Evolutionary conservation across 2,888 invertebrate species (phyloP), one percentile per base, ranked within the genome.

Genomic region (Trichopoda pennipes): DNA sequence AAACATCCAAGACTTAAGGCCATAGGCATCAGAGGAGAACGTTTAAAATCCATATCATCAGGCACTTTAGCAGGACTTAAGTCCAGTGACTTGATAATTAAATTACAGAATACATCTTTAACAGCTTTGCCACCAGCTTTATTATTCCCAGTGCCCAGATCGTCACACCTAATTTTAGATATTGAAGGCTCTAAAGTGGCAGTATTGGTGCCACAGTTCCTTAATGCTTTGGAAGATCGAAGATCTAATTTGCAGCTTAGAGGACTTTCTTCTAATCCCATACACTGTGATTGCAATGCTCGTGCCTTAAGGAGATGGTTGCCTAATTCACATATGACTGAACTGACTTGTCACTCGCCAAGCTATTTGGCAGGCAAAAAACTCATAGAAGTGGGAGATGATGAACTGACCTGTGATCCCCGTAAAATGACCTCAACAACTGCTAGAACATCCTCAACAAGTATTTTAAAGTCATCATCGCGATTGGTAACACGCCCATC

Each of bases 131-230:
- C 97, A 0, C 95, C 96, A 6, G 95, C 97, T 0, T 90, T 97
- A 23, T 93, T 98, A 77, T 96, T 97, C 88, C 96, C 97, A 0
- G 93, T 98, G 21, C 97, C 97, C 0, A 93, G 97, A 86, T 97
- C 97, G 3, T 96, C 96, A 0, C 94, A 94, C 83, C 93, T 97
- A 38, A 93, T 93, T 6, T 92, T 98, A 6, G 96, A 97, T 88
- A 93, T 97, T 0, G 93, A 94, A 3, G 96, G 96, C 17, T 96
- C 95, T 86, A 94, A 94, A 89, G 92, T 98, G 51, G 93, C 94
- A 0, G 95, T 95, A 1, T 90, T 98, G 9, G 94, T 95, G 79
- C 94, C 95, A 0, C 97, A 96, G 87, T 92, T 97, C 82, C 91
- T 97, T 9, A 94, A 94, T 3, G 95, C 96, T 6, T 92, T 97